Evolutionary conservation across 1,140 invertebrate species (phyloP), one percentile per base, ranked within the genome.

Genomic region (Tetramorium alpestre): DNA sequence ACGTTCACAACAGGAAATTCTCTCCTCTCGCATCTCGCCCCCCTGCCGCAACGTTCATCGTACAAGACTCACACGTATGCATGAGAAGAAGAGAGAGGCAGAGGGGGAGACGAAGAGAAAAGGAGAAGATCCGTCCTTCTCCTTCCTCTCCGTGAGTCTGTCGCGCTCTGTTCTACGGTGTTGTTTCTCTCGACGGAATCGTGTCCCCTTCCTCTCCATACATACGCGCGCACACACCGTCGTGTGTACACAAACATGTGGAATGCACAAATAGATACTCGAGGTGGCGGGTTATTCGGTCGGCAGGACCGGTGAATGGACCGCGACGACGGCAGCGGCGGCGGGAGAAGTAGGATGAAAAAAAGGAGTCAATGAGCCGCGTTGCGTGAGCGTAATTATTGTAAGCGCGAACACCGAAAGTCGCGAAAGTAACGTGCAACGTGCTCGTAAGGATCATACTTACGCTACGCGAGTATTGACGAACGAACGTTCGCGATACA

Each of bases 1-100:
- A 94, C 92, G 93, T 93, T 94, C 92, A 93, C 93, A 95, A 95
- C 95, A 95, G 95, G 94, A 95, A 94, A 94, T 94, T 94, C 90
- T 84, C 90, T 94, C 92, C 92, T 93, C 89, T 77, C 87, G 58
- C 86, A 58, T 84, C 65, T 58, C 60, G 47, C 7, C 13, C 80
- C 70, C 67, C 54, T 88, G 22, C 47, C 65, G 65, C 87, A 67
- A 81, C 86, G 69, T 78, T 82, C 87, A 73, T 80, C 80, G 51
- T 28, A 25, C 38, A 62, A 49, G 78, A 80, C 77, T 76, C 54
- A 33, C 54, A 84, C 76, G 78, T 87, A 80, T 62, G 80, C 54
- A 49, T 54, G 44, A 78, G 54, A 77, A 18, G 10, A 56, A 60
- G 25, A 49, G 25, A 49, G 11, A 58, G 16, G 41, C 6, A 44